Conservation (phyloP, 2,113 vertebrate species). For the Marmota monax region DNA sequence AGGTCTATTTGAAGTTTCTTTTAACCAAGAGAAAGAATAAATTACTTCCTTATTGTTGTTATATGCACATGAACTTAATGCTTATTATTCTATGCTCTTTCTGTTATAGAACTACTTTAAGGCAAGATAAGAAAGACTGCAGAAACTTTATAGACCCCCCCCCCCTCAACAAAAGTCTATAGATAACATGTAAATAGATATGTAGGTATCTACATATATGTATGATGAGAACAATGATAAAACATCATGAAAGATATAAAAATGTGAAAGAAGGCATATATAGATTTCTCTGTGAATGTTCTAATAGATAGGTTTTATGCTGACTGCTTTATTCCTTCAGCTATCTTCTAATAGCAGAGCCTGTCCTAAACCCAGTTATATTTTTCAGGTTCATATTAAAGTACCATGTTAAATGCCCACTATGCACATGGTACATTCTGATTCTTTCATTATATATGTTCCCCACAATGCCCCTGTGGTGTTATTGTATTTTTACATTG, state of each 20-base stretch:
- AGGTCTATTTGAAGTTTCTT: neutral
- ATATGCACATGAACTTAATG: neutral
- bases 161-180: neutral
- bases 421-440: neutral
- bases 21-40: neutral
- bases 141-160: neutral
- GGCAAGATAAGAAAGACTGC: neutral
- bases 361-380: neutral
- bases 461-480: neutral
- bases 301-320: neutral
- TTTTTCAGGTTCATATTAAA: slow-evolving; percentile 1
- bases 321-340: neutral
- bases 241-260: neutral
- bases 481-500: neutral
- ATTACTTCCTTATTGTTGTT: neutral
- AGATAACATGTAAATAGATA: neutral
- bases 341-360: neutral
- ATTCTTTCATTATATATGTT: neutral
- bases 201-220: neutral
- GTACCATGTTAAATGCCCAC: neutral
- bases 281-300: neutral
- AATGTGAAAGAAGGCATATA: neutral
- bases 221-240: neutral
- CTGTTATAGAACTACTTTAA: neutral
- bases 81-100: neutral